phyloP scores from a whole-genome alignment of 2,113 vertebrate species.

The Sceloporus tristichus region DNA sequence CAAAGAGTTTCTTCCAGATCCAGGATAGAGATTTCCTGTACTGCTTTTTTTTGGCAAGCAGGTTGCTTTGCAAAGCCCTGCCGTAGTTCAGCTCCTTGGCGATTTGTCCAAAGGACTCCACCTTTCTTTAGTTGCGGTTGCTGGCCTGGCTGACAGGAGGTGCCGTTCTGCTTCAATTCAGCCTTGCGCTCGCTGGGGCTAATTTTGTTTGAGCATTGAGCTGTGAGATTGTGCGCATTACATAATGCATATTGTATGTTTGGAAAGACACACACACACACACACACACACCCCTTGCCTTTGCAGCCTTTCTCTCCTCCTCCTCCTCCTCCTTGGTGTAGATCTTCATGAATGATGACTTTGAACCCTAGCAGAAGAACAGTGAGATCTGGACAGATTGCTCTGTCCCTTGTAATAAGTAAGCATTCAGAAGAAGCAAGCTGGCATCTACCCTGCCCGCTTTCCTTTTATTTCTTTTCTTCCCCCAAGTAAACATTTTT shows the following conservation, averaged over 20 bases:
- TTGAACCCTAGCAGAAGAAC: constrained; percentile 1
- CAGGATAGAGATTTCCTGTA: background rate
- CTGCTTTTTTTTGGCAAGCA: background rate
- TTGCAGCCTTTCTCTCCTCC: too few relatives aligned
- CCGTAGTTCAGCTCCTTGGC: background rate
- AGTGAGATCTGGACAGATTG: constrained; percentile 2
- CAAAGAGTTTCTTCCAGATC: background rate
- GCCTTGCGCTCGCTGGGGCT: background rate
- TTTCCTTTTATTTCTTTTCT: constrained; percentile 13
- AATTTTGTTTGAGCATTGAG: background rate
- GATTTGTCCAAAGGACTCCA: background rate
- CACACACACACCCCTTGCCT: too few relatives aligned
- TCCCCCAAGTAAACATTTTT: background rate
- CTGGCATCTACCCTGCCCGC: background rate
- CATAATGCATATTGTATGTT: background rate
- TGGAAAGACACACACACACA: too few relatives aligned
- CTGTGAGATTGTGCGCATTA: background rate
- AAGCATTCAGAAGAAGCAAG: constrained; percentile 8
- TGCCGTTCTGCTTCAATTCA: background rate
- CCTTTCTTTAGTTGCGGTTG: background rate
- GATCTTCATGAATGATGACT: background rate
- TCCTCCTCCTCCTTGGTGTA: background rate
- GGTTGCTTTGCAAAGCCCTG: background rate
- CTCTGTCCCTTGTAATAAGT: background rate
- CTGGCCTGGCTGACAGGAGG: background rate